Conservation (phyloP, 1,140 invertebrate species). For the Scaptomyza pallida region DNA sequence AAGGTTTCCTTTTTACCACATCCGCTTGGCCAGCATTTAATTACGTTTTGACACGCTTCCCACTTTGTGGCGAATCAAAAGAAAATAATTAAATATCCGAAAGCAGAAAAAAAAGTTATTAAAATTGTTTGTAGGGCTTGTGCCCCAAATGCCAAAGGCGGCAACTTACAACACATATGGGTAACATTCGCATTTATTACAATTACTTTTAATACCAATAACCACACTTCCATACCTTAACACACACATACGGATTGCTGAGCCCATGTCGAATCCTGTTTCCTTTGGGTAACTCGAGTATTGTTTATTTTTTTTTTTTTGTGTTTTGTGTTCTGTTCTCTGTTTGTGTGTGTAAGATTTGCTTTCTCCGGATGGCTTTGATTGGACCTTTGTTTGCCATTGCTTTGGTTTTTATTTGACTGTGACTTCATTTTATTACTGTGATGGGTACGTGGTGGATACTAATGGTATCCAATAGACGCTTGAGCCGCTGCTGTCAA, state of each 20-base stretch:
- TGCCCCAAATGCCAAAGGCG: not conserved
- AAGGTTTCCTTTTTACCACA: not conserved
- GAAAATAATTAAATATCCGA: constrained; percentile 17
- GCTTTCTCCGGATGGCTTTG: not conserved
- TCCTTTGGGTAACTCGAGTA: constrained; percentile 4
- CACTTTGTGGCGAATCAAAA: constrained; percentile 5
- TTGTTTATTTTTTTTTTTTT: not conserved
- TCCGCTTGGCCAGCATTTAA: constrained; percentile 26
- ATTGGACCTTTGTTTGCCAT: constrained; percentile 11
- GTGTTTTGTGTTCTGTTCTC: no score
- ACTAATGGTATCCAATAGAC: not conserved
- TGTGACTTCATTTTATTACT: not conserved
- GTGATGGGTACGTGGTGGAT: constrained; percentile 8
- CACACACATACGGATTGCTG: not conserved
- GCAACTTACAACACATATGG: constrained; percentile 49
- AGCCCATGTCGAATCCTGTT: constrained; percentile 8
- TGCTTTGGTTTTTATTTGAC: constrained; percentile 30
- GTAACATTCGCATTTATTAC: constrained; percentile 66
- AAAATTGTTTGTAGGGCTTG: not conserved
- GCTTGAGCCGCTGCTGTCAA: not conserved
- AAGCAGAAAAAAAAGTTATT: constrained; percentile 28
- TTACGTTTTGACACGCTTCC: constrained; percentile 26
- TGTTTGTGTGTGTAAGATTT: not conserved
- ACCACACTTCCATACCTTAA: not conserved
- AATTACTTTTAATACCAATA: constrained; percentile 52